Evolutionary conservation across 2,797 vertebrate species (phyloP).

Genomic region (Bradypus variegatus): DNA sequence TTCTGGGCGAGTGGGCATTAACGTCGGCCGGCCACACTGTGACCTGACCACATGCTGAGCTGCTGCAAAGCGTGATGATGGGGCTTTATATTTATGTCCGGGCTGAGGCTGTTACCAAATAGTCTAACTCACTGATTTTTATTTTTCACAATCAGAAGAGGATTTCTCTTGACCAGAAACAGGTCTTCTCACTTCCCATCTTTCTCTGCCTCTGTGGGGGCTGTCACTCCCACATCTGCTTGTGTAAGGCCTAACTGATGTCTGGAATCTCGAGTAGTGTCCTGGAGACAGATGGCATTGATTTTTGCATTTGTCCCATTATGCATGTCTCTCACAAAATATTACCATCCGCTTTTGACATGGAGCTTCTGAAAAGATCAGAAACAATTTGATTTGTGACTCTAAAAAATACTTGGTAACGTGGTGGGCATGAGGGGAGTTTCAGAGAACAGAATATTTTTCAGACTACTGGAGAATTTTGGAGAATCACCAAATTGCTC

Average conservation of each 20-base stretch:
- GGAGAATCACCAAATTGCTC: neutral
- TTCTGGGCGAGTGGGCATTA: neutral
- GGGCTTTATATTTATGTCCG: neutral
- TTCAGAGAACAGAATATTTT: neutral
- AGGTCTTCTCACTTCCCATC: neutral
- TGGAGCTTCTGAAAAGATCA: conserved; percentile 49
- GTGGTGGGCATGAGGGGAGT: too few species aligned
- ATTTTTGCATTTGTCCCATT: conserved; percentile 47
- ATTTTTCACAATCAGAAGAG: neutral
- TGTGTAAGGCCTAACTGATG: neutral
- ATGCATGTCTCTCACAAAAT: conserved; percentile 46
- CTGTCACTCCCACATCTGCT: neutral
- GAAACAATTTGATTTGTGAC: conserved; percentile 36
- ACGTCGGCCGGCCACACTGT: neutral
- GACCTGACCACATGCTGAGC: neutral
- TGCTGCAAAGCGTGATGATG: neutral
- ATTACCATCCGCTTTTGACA: conserved; percentile 45
- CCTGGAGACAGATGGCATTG: conserved; percentile 60
- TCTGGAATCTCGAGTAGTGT: conserved; percentile 36
- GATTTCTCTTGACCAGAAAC: conserved; percentile 27
- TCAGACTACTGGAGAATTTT: neutral
- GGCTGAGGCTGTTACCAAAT: neutral
- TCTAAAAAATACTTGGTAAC: conserved; percentile 43
- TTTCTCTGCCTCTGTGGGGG: neutral
- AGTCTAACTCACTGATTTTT: neutral